Conservation (phyloP, 2,888 invertebrate species). For the Archips crataeganus region DNA sequence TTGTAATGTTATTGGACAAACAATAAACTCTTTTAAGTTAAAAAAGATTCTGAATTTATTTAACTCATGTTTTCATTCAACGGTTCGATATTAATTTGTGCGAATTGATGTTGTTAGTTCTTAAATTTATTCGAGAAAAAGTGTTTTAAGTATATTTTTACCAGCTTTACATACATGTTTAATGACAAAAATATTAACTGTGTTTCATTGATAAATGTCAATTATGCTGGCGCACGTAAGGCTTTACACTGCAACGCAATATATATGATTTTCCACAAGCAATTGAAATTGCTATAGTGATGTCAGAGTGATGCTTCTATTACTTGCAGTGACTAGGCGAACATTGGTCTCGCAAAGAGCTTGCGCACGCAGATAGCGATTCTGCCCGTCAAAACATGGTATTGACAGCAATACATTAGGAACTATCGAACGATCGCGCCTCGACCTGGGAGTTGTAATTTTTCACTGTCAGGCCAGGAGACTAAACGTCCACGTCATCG, state of each 20-base stretch:
- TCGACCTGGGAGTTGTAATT: constrained; percentile 73
- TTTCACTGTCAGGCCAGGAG: constrained; percentile 79
- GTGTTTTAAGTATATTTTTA: not conserved
- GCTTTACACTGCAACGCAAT: constrained; percentile 16
- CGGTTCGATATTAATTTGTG: not conserved
- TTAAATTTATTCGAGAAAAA: not conserved
- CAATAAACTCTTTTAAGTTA: not conserved
- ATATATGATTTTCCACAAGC: constrained; percentile 33
- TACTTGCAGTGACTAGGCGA: constrained; percentile 70
- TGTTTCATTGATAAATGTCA: not conserved
- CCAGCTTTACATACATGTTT: not conserved
- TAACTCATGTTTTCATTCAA: not conserved
- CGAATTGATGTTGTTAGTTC: not conserved
- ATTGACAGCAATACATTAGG: constrained; percentile 83
- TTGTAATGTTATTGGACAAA: constrained; percentile 7
- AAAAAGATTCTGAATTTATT: constrained; percentile 1
- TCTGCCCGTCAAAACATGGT: constrained; percentile 78
- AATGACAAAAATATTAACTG: not conserved
- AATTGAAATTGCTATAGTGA: constrained; percentile 64
- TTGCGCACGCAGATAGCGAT: constrained; percentile 67
- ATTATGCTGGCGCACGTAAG: constrained; percentile 9
- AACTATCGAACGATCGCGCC: constrained; percentile 77
- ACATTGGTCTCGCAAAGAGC: constrained; percentile 56
- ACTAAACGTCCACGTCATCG: constrained; percentile 80
- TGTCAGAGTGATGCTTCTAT: constrained; percentile 62